Evolutionary conservation across 2,888 invertebrate species (phyloP).

Genomic region (Rotaria magnacalcarata): DNA sequence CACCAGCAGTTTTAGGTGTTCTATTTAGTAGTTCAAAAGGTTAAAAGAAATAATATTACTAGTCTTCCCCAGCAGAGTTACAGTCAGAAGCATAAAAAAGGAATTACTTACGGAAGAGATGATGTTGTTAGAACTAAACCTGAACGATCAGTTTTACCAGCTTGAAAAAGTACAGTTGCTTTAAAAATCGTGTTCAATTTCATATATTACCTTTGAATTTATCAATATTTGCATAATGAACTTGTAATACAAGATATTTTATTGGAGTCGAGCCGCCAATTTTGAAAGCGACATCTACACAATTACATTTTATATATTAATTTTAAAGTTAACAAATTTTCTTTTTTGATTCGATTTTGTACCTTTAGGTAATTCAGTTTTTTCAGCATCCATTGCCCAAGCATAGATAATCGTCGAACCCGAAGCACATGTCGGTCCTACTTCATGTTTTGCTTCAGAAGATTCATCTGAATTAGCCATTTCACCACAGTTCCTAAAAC

Average conservation of each 20-base stretch:
- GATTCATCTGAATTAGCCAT: constrained; percentile 50
- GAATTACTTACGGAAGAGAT: constrained; percentile 50
- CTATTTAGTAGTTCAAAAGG: neutral
- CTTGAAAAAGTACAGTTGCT: constrained; percentile 52
- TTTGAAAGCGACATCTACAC: constrained; percentile 62
- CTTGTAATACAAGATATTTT: constrained; percentile 63
- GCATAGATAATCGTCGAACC: constrained; percentile 63
- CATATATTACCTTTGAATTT: constrained; percentile 50
- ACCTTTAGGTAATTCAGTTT: constrained; percentile 61
- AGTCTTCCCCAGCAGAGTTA: no score
- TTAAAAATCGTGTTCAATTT: neutral
- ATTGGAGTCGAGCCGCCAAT: constrained; percentile 62
- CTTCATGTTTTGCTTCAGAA: constrained; percentile 47
- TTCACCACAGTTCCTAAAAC: constrained; percentile 62
- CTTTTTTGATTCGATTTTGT: constrained; percentile 47
- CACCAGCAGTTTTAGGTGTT: neutral
- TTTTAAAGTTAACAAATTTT: no score
- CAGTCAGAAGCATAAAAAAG: neutral
- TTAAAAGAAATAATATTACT: neutral
- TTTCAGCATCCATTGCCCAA: constrained; percentile 66
- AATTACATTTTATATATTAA: constrained; percentile 48
- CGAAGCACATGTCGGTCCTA: constrained; percentile 53
- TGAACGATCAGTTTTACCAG: constrained; percentile 57
- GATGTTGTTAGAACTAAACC: constrained; percentile 57
- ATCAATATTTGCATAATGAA: constrained; percentile 62